Evolutionary conservation across 2,113 vertebrate genomes (phyloP), one percentile per base, ranked within the genome.

Genomic region (Pogona vitticeps): DNA sequence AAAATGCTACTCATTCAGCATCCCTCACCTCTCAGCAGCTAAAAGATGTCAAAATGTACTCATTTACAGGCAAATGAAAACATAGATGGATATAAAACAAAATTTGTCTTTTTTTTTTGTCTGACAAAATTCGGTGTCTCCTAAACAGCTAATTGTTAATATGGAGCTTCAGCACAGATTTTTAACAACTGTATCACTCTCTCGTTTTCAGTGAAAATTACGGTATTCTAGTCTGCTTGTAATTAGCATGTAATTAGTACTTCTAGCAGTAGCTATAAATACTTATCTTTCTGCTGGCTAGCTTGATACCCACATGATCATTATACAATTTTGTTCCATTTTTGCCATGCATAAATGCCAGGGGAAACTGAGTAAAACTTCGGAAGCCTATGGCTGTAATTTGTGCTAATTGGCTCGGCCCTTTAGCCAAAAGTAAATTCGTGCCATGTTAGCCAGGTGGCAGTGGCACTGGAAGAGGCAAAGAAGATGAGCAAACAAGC

Each of bases 221-320:
- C 86, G 88, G 84, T 89, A 88, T 88, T 91, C 88, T 92, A 88
- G 94, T 90, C 89, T 91, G 90, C 88, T 88, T 95, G 88, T 88
- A 95, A 96, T 95, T 95, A 93, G 93, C 86, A 91, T 93, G 90
- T 94, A 94, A 95, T 95, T 95, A 95, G 88, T 92, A 93, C 92
- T 86, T 84, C 79, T 89, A 93, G 86, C 79, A 92, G 89, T 83
- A 82, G 59, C 89, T 91, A 94, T 89, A 95, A 91, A 95, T 94
- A 91, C 79, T 76, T 65, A 89, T 92, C 76, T 90, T 92, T 95
- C 85, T 63, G 73, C 90, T 28, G 79, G 92, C 89, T 90, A 93
- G 91, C 88, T 93, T 91, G 87, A 83, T 86, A 95, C 88, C 92
- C 86, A 93, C 56, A 92, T 83, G 56, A 93, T 94, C 86, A 92